Conservation (phyloP, 2,888 invertebrate genomes). For the Drosophila testacea region DNA sequence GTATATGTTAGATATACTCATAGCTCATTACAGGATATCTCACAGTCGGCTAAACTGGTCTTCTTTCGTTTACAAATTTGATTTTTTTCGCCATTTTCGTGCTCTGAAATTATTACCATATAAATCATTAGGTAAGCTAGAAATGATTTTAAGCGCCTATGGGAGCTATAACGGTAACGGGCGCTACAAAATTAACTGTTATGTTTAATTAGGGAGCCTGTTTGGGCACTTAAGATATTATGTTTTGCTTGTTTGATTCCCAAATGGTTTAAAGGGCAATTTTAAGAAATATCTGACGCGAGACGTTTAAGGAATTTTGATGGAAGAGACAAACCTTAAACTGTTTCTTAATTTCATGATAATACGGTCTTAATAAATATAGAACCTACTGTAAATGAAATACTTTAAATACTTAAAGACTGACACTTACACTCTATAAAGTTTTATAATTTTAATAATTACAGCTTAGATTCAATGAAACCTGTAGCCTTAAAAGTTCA, state of each 20-base stretch:
- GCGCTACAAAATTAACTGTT: constrained; percentile 17
- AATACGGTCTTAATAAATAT: too few relatives aligned
- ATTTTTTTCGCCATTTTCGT: not conserved
- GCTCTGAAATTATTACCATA: constrained; percentile 4
- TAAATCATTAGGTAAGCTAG: constrained; percentile 19
- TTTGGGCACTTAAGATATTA: constrained; percentile 6
- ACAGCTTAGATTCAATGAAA: not conserved
- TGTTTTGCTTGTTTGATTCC: not conserved
- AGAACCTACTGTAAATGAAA: too few relatives aligned
- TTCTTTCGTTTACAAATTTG: not conserved
- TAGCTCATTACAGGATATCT: not conserved
- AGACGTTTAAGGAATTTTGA: not conserved
- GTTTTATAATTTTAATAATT: too few relatives aligned
- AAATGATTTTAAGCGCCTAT: constrained; percentile 3
- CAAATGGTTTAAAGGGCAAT: not conserved
- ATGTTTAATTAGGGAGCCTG: constrained; percentile 1
- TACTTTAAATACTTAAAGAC: too few relatives aligned
- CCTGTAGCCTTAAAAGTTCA: too few relatives aligned
- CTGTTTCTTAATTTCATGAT: too few relatives aligned
- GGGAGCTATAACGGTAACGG: not conserved
- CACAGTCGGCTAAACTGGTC: not conserved
- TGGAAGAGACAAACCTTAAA: not conserved
- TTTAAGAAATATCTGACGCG: not conserved
- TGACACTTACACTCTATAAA: too few relatives aligned
- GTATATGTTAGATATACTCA: too few relatives aligned